Evolutionary conservation across 2,888 invertebrate genomes (phyloP), one percentile per base, ranked within the genome.

Genomic region (Drosophila borborema): DNA sequence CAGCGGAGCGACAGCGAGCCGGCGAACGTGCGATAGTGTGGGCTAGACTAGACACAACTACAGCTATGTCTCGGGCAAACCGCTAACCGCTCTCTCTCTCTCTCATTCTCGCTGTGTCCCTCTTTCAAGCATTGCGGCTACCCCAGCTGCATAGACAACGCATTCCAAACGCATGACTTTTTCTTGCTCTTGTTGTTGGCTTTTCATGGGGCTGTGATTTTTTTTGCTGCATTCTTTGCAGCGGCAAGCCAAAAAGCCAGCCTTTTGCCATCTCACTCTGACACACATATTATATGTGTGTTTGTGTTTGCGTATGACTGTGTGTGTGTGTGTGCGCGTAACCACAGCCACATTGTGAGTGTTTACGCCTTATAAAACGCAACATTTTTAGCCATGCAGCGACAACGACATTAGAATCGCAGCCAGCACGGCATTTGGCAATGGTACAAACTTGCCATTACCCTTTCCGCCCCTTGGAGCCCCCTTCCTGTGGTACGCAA

Each of bases 291-390:
- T 78, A 77, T 81, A 36, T 55, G 18, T 53, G 48, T 56, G 46
- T 55, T 54, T 53, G 18, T 38, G 38, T 41, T 23, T 31, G 41
- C 10, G 34, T 10, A 20, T 53, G 38, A 28, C 2, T 69, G 53
- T 45, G 53, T 66, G 48, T 48, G 46, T 63, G 69, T 48, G 43
- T 51, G 45, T 64, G 59, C 43, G 60, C 41, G 45, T 61, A 45
- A 69, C 68, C 64, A 68, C 74, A 70, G 56, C 73, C 69, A 68
- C 68, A 79, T 73, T 75, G 70, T 72, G 83, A 82, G 78, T 83
- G 88, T 80, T 86, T 83, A 82, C 82, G 80, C 82, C 81, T 86
- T 83, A 88, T 86, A 80, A 79, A 88, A 80, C 74, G 86, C 81
- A 86, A 86, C 83, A 86, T 86, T 88, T 77, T 77, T 66, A 77